A percentile compares a stretch with the other conserved stretches of the same genome.
phyloP scores from a whole-genome alignment of 2,113 vertebrate species.

The Sturnira hondurensis region DNA sequence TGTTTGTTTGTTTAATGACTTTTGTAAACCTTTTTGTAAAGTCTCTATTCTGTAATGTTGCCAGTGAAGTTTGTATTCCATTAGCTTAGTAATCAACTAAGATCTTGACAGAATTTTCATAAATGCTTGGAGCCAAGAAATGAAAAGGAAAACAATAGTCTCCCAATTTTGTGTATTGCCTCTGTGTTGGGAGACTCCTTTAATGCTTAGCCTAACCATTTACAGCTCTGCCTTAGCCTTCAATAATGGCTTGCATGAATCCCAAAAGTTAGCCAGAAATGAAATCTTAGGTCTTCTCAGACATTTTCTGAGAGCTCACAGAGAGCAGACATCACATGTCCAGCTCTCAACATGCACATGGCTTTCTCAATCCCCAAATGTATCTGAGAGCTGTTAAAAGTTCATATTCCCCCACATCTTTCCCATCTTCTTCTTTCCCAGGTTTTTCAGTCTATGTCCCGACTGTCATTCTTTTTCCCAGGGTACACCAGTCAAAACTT shows the following conservation, averaged over 20 bases:
- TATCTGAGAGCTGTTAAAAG: neutral
- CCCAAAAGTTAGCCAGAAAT: neutral
- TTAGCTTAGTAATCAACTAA: neutral
- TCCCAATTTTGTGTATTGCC: neutral
- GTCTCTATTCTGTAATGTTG: neutral
- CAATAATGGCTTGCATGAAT: neutral
- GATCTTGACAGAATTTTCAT: neutral
- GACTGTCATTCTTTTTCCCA: neutral
- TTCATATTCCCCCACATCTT: neutral
- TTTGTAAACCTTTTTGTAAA: neutral
- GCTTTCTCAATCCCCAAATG: neutral
- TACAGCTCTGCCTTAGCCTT: neutral
- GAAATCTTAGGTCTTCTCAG: neutral
- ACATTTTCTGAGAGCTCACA: neutral
- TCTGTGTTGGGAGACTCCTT: neutral
- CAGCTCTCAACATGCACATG: neutral
- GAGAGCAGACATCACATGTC: too few species aligned
- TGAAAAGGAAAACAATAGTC: neutral
- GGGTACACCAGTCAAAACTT: neutral
- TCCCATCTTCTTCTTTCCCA: neutral
- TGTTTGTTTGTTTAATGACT: neutral
- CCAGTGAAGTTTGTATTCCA: neutral
- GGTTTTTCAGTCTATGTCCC: neutral
- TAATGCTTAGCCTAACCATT: neutral
- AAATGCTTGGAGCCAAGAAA: neutral